Percentiles rank a stretch among this genome's conserved stretches.
phyloP scores from a whole-genome alignment of 2,113 vertebrate species.

The Cichladusa arquata region DNA sequence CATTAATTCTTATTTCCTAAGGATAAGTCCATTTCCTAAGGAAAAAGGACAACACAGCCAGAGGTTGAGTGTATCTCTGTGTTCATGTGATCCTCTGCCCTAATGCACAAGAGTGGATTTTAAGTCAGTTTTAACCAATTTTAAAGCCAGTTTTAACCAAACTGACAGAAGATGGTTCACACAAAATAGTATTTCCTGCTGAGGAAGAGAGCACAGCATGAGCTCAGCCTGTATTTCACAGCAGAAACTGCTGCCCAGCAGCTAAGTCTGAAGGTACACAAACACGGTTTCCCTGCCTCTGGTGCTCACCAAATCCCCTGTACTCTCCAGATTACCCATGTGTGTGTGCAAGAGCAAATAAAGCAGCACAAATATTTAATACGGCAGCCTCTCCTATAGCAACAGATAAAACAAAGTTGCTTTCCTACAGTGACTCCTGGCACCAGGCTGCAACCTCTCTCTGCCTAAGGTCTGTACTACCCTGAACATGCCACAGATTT shows the following conservation, averaged over 20 bases:
- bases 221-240: neutral
- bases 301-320: neutral
- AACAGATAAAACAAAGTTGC: neutral
- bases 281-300: neutral
- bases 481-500: neutral
- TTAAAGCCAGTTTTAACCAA: neutral
- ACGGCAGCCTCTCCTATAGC: neutral
- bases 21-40: neutral
- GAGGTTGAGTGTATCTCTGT: rapidly evolving
- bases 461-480: neutral
- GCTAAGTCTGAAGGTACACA: neutral
- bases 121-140: neutral
- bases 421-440: rapidly evolving
- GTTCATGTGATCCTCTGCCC: neutral
- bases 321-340: neutral
- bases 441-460: neutral
- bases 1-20: neutral
- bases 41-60: neutral
- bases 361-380: slow-evolving; percentile 2
- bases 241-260: neutral
- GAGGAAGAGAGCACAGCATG: neutral
- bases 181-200: neutral
- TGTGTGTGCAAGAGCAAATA: neutral
- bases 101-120: neutral
- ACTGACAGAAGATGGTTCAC: neutral